Base-by-base conservation (phyloP, 2,888 invertebrate species). In the Megalurothrips usitatus region DNA sequence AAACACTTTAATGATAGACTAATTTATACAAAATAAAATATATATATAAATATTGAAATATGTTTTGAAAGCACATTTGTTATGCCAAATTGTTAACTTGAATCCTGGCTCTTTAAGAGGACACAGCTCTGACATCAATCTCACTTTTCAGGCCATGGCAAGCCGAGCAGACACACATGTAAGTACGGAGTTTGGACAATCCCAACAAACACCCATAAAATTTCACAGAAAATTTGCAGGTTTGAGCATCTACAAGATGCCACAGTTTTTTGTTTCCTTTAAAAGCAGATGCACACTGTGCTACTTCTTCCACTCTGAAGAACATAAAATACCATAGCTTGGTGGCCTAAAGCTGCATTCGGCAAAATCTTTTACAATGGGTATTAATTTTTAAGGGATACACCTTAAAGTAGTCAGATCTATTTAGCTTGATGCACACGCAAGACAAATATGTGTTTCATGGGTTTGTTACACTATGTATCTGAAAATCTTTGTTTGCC, bases 21-120 rank as follows among this genome's bases (percentile, higher is more conserved):
- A 75, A 75, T 75, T 75, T 75, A 75, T 75, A 75, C 68, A 75
- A 75, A 75, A 75, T 75, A 75, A 75, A 75, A 75, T 75, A 75
- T 75, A 75, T 75, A 75, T 75, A 75, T 75, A 75, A 75, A 75
- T 75, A 75, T 75, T 75, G 68, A 75, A 75, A 75, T 75, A 75
- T 75, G 68, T 75, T 75, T 75, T 75, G 68, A 75, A 75, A 75
- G 68, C 68, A 75, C 68, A 75, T 12, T 23, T 75, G 68, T 75
- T 75, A 75, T 75, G 68, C 68, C 68, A 75, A 75, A 75, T 75
- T 75, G 68, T 75, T 75, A 75, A 75, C 68, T 75, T 75, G 68
- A 75, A 75, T 75, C 68, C 23, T 75, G 68, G 68, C n/a, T 23
- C 9, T 26, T 26, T 75, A 26, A 23, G 10, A 26, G 68, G 68